Base-by-base conservation (phyloP, 2,888 invertebrate genomes). In the Euspilapteryx auroguttella region DNA sequence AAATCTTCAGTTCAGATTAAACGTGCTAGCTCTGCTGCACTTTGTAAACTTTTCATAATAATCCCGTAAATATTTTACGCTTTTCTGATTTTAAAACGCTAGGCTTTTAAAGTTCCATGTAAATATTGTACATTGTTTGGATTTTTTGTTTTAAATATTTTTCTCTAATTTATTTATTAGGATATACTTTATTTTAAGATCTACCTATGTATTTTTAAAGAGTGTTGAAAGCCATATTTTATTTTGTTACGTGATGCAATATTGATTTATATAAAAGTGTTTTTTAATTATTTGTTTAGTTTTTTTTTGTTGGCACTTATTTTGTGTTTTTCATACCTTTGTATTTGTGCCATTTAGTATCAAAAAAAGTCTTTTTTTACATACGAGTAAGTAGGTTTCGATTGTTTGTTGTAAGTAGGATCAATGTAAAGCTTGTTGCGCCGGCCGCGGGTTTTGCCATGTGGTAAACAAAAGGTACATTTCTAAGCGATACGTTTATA, bases 81-180 rank as follows among this genome's bases (percentile, higher is more conserved):
- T n/a, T n/a, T n/a, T n/a, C n/a, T 57, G 47, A 46, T 51, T 51
- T 54, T 37, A 38, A 45, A 54, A 52, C 47, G 49, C 51, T 49
- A 54, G 61, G 59, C 17, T 55, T 11, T 49, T 61, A 56, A 64
- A 61, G 63, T 61, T 64, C 49, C 53, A 64, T 71, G 73, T 75
- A 73, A 73, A 75, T 75, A 73, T 63, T 75, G 75, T 73, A 73
- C n/a, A n/a, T n/a, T n/a, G n/a, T n/a, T n/a, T n/a, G n/a, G 57
- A 71, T 73, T 68, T 53, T 61, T 55, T 42, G 30, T 24, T 36
- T 32, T 34, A 28, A 33, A 30, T 32, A 48, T 51, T 53, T 55
- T 46, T 46, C 48, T 47, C n/a, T 65, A 57, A 62, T 64, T 71
- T 64, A 71, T 75, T 75, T 68, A 69, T 73, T 73, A 56, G 62